These are phyloP conservation scores for Eufriesea mexicana DNA, from an alignment of 1,140 invertebrate genomes.

Conservation along the genomic window DNA sequence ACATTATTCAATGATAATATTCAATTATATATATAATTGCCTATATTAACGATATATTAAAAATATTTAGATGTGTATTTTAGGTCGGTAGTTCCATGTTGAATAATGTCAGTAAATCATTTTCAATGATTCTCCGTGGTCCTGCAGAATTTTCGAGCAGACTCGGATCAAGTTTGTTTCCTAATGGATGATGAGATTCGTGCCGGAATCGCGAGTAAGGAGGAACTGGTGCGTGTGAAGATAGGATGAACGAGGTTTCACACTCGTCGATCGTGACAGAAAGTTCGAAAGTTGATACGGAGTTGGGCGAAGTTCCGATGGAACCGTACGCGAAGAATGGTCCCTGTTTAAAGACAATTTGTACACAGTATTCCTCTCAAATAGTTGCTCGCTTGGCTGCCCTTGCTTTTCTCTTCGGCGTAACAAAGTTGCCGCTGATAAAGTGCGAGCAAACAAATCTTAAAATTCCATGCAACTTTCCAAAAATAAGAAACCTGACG, in stretches of 20 bases:
- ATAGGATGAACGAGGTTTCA: constrained; percentile 26
- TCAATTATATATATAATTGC: no score
- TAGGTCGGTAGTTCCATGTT: no score
- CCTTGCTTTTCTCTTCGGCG: neutral
- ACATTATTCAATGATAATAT: no score
- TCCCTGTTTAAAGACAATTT: constrained; percentile 16
- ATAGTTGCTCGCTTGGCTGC: neutral
- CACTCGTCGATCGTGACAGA: neutral
- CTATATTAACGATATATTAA: no score
- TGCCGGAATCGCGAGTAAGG: neutral
- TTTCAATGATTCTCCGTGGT: no score
- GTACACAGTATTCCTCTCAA: constrained; percentile 24
- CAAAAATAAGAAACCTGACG: neutral
- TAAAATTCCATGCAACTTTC: neutral
- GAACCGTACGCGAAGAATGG: neutral
- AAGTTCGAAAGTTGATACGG: constrained; percentile 4
- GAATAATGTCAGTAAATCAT: no score
- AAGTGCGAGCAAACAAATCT: neutral
- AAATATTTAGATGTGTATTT: no score
- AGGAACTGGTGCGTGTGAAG: constrained; percentile 45
- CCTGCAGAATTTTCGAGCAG: neutral
- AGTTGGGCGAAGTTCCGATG: neutral
- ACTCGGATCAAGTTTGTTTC: neutral
- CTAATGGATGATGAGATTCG: constrained; percentile 26
- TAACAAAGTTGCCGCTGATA: neutral